Percentiles rank a stretch among this genome's conserved stretches.
Evolutionary conservation across 2,113 vertebrate genomes (phyloP).

Genomic region (Cavia aperea): DNA sequence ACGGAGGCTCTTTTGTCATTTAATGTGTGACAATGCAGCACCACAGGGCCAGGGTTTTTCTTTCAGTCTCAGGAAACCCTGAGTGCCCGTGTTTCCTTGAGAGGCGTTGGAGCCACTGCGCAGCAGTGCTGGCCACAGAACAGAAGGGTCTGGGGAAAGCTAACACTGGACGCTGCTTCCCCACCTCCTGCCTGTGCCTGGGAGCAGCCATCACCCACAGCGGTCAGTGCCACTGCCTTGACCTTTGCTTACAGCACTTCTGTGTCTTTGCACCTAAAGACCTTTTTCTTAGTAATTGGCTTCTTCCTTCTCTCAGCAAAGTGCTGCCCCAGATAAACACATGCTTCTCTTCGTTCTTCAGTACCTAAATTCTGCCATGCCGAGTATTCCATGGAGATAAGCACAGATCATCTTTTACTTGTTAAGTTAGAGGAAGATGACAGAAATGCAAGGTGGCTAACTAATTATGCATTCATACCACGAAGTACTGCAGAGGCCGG

Average conservation of each 20-base stretch:
- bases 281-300: neutral
- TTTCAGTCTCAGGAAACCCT: neutral
- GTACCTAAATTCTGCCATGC: conserved; percentile 17
- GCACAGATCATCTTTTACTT: conserved; percentile 27
- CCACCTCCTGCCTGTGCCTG: neutral
- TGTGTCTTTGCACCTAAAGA: neutral
- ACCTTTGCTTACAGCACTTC: neutral
- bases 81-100: neutral
- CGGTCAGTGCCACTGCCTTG: neutral
- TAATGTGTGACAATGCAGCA: neutral
- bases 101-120: neutral
- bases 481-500: neutral
- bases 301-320: conserved; percentile 48
- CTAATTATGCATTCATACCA: neutral
- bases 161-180: neutral
- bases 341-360: conserved; percentile 55
- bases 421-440: neutral
- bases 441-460: conserved; percentile 14
- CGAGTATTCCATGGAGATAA: conserved; percentile 58
- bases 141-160: too few relatives aligned
- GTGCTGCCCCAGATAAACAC: conserved; percentile 58
- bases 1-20: neutral
- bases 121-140: neutral
- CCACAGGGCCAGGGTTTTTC: neutral
- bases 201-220: neutral